These are phyloP conservation scores for Bombus difficillimus DNA, from an alignment of 1,140 invertebrate genomes.

Conservation along the genomic window DNA sequence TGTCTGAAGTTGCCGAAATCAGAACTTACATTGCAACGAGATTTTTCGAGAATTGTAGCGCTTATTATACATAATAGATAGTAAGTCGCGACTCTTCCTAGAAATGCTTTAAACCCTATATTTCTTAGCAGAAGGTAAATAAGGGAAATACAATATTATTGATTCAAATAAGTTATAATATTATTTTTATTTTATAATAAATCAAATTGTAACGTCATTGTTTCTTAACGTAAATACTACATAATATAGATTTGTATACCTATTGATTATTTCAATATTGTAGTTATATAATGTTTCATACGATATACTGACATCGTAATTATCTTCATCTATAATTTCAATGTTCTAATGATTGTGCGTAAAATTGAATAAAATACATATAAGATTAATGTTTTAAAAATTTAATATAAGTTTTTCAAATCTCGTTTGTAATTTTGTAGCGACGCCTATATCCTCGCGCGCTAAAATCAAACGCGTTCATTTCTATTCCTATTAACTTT, in stretches of 20 bases:
- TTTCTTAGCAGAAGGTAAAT: background rate
- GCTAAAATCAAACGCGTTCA: background rate
- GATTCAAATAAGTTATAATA: background rate
- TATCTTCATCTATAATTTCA: background rate
- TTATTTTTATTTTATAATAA: background rate
- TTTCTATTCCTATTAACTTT: background rate
- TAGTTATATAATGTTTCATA: background rate
- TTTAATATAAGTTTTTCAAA: background rate
- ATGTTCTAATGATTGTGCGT: background rate
- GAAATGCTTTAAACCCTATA: background rate
- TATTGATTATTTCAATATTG: background rate
- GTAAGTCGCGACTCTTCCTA: background rate
- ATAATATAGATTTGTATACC: background rate
- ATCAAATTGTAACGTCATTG: background rate
- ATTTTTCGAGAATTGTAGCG: slow-evolving; percentile 14
- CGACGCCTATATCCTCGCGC: background rate
- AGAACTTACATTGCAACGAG: background rate
- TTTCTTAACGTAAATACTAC: background rate
- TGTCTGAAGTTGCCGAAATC: slow-evolving; percentile 31
- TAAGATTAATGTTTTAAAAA: background rate
- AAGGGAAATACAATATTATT: background rate
- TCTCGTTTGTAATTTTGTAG: background rate
- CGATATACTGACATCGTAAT: background rate
- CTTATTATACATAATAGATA: background rate
- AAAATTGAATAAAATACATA: background rate